phyloP scores from a whole-genome alignment of 2,888 invertebrate species.

The Gymnocheta viridis region DNA sequence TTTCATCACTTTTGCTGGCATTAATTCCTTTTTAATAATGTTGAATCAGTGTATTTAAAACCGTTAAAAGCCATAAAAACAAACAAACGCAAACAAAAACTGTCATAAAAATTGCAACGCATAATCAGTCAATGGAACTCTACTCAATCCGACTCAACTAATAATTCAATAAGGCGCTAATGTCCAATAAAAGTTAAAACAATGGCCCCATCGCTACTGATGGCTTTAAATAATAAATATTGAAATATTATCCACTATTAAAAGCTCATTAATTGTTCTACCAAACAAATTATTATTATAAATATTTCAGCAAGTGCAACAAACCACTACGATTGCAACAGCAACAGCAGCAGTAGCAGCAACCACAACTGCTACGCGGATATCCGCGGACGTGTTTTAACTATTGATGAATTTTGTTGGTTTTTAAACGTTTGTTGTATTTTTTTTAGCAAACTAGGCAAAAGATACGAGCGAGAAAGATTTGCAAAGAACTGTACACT shows the following conservation, averaged over 20 bases:
- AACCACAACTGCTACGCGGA: conserved; percentile 42
- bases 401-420: conserved; percentile 36
- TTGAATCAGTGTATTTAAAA: not conserved
- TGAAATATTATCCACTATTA: conserved; percentile 15
- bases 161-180: conserved; percentile 65
- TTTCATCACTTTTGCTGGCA: not conserved
- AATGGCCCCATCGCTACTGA: conserved; percentile 30
- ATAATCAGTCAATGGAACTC: not conserved
- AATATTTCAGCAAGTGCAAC: conserved; percentile 4
- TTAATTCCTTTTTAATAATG: not conserved
- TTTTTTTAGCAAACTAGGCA: not conserved
- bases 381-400: conserved; percentile 65
- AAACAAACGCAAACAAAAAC: conserved; percentile 3
- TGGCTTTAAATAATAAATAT: conserved; percentile 6
- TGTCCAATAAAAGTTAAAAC: conserved; percentile 41
- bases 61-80: not conserved
- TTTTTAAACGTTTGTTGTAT: not conserved
- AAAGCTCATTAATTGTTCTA: not conserved
- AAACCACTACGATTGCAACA: not conserved
- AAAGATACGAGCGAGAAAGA: not conserved
- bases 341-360: not conserved
- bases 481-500: not conserved
- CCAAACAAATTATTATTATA: not conserved
- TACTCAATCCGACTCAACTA: not conserved
- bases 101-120: not conserved